Evolutionary conservation across 2,888 invertebrate genomes (phyloP), one percentile per base, ranked within the genome.

Genomic region (Erannis defoliaria): DNA sequence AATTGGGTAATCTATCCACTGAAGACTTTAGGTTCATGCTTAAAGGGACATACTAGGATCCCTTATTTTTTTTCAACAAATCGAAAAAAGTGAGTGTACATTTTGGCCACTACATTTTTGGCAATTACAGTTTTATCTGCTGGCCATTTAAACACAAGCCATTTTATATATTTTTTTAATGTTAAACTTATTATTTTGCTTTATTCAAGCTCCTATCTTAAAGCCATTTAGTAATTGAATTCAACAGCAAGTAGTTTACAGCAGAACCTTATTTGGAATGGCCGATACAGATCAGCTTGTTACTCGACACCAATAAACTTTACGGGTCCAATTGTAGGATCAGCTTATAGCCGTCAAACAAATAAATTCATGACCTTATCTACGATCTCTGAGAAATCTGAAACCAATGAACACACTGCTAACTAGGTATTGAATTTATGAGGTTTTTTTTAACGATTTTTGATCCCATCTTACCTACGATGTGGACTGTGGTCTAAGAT

Each of bases 301-400:
- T 78, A 81, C 72, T 78, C 74, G 80, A 81, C 77, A 76, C 78
- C 78, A 73, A 85, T 85, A 82, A 68, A 85, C 80, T 85, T 85
- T 76, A 86, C 82, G 82, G 81, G 83, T 76, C 80, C 82, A 85
- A 90, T 89, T 88, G 89, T 88, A 86, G 86, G 86, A 89, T 86
- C 88, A 85, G 85, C 88, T 89, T 90, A 89, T 88, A 86, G 88
- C 85, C 84, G 81, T 80, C 82, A 86, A 85, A 90, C 88, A 86
- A 88, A 92, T 91, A 90, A 91, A 93, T 89, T 85, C 87, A 84
- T 80, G 80, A 21, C 77, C 78, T 87, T 91, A 93, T 92, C 92
- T 84, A 76, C 76, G 85, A 92, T 93, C 93, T 93, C 86, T 82
- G 86, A 86, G 87, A 83, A 93, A 93, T 88, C 87, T 87, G 88